Evolutionary conservation across 2,797 vertebrate species (phyloP).

Genomic region (Coilia nasus): DNA sequence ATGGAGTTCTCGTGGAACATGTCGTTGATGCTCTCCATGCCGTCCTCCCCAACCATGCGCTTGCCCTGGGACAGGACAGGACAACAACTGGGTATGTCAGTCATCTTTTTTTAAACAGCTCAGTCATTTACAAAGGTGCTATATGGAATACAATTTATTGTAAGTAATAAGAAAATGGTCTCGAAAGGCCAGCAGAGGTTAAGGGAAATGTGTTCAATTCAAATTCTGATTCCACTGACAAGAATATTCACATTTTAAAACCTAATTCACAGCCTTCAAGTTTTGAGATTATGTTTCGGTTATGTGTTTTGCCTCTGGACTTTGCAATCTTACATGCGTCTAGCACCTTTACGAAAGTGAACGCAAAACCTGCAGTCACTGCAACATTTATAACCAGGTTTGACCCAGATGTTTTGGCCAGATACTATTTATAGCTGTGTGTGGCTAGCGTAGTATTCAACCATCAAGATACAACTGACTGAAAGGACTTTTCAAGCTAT

Average conservation of each 20-base stretch:
- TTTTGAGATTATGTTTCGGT: too few relatives aligned
- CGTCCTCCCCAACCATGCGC: conserved; percentile 89
- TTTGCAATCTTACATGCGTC: too few relatives aligned
- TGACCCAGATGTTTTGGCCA: conserved; percentile 7
- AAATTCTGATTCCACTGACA: too few relatives aligned
- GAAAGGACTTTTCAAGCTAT: background rate
- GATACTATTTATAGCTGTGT: background rate
- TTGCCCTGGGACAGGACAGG: conserved; percentile 79
- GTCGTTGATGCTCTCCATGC: conserved; percentile 93
- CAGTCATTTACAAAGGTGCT: too few relatives aligned
- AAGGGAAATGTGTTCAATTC: too few relatives aligned
- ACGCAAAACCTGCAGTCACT: background rate
- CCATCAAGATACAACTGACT: background rate
- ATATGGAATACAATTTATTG: too few relatives aligned
- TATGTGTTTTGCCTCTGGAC: too few relatives aligned
- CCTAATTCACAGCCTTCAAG: too few relatives aligned
- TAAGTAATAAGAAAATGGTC: too few relatives aligned
- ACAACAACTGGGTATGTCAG: background rate
- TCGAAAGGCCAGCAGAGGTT: too few relatives aligned
- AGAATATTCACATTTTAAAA: too few relatives aligned
- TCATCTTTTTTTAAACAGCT: background rate
- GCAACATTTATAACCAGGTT: background rate
- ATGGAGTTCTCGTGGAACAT: conserved; percentile 97
- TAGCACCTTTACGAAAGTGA: background rate
- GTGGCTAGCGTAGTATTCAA: background rate